Conservation (phyloP, 1,140 invertebrate genomes). For the Bombus picipes region DNA sequence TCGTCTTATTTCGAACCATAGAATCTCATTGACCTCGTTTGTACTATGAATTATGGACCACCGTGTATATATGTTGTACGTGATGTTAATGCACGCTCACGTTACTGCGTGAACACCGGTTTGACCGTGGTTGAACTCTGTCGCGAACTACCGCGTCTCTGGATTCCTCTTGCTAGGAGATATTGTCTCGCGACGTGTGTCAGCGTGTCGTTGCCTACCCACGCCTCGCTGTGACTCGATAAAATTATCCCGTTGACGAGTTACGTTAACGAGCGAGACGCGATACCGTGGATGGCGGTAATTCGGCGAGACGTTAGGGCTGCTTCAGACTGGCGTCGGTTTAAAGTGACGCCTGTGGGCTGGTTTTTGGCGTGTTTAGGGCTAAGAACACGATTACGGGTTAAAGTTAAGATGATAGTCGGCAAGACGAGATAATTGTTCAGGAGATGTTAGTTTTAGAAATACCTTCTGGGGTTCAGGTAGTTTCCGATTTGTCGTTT, state of each 20-base stretch:
- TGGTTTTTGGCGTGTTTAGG: neutral
- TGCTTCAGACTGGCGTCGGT: neutral
- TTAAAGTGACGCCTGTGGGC: neutral
- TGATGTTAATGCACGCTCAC: slow-evolving; percentile 22
- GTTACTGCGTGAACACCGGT: neutral
- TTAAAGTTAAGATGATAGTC: too few species aligned
- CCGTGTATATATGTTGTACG: neutral
- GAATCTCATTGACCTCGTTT: neutral
- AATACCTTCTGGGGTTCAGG: neutral
- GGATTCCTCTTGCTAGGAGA: slow-evolving; percentile 37
- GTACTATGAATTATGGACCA: neutral
- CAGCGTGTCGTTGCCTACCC: slow-evolving; percentile 27
- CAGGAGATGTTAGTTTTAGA: neutral
- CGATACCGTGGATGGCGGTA: slow-evolving; percentile 18
- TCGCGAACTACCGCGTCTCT: slow-evolving; percentile 19
- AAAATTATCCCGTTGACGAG: slow-evolving; percentile 27
- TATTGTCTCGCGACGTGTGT: slow-evolving; percentile 43
- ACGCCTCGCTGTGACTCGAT: neutral
- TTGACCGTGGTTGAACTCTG: slow-evolving; percentile 7
- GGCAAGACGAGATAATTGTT: neutral
- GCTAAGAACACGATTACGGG: neutral
- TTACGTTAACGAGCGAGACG: slow-evolving; percentile 6
- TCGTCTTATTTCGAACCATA: neutral
- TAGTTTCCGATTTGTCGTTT: too few species aligned
- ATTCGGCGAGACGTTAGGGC: slow-evolving; percentile 2